These are phyloP conservation scores for Isichthys henryi DNA, from an alignment of 2,113 vertebrate genomes.

Conservation along the genomic window DNA sequence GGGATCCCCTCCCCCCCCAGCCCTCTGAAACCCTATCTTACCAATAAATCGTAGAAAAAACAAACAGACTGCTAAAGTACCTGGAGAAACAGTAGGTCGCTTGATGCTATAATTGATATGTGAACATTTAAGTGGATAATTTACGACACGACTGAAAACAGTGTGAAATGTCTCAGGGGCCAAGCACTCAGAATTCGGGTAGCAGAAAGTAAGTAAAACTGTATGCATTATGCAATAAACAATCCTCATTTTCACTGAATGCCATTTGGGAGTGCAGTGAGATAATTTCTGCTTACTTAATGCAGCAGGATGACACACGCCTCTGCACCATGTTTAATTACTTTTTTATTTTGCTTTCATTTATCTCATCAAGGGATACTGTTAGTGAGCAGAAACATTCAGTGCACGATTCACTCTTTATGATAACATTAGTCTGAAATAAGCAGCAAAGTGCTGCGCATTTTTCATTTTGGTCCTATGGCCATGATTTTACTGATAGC, in stretches of 20 bases:
- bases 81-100: not conserved
- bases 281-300: not conserved
- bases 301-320: not conserved
- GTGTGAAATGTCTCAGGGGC: not conserved
- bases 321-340: not conserved
- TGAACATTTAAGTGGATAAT: not conserved
- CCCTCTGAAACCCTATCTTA: not conserved
- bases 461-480: not conserved
- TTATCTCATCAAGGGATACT: not conserved
- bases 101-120: not conserved
- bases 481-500: not conserved
- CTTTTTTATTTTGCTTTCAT: not conserved
- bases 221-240: not conserved
- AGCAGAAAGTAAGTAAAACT: not conserved
- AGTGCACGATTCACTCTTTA: not conserved
- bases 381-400: not conserved
- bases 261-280: not conserved
- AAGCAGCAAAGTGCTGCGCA: not conserved
- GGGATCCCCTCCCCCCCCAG: not conserved
- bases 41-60: not conserved
- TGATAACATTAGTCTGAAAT: not conserved
- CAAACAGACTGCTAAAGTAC: not conserved
- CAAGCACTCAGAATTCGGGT: not conserved
- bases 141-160: slow-evolving; percentile 13
- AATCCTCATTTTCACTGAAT: not conserved